Base-by-base conservation (phyloP, 2,888 invertebrate genomes). In the Timema podura region DNA sequence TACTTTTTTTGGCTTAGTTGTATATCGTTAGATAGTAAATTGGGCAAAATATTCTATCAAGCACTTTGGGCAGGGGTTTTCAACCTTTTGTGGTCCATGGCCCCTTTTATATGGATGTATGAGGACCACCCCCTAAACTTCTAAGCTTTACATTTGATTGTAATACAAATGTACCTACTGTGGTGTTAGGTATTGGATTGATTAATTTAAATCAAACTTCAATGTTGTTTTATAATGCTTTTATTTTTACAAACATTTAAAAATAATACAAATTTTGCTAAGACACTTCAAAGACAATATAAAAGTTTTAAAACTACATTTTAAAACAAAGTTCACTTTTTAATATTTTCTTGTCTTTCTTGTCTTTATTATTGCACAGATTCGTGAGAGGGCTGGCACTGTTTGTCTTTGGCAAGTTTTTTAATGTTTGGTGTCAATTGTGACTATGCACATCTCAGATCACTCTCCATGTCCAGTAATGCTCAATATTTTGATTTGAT, bases 401-500 rank as follows among this genome's bases (percentile, higher is more conserved):
- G 5, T 16, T 64, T 30, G 30, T 44, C 44, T 45, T 64, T 10
- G 44, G 30, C 64, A 16, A 16, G 0, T 64, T 0, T 64, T 64
- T 16, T 1, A 64, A 16, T 44, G 46, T 64, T 64, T 44, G 64
- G 30, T 30, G n/a, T 6, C 45, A 64, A 64, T 45, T 64, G 44
- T 68, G 10, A 70, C 1, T 67, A 13, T 13, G 67, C 54, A 61
- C 68, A 65, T 54, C 66, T 70, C 47, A 68, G 9, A 49, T 70
- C 68, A 70, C 54, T 67, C 13, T 68, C 68, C 64, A 72, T 48
- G 49, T 70, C 68, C 70, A 70, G 57, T 65, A 65, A 13, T 70
- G 70, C 48, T 72, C 51, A 48, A 51, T 69, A 69, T 67, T 69
- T 71, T 11, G 67, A 71, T 65, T 67, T 69, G 47, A 70, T 70